Percentiles rank a stretch among this genome's conserved stretches.
Conservation (phyloP, 2,797 vertebrate genomes). For the Distichodus sexfasciatus region DNA sequence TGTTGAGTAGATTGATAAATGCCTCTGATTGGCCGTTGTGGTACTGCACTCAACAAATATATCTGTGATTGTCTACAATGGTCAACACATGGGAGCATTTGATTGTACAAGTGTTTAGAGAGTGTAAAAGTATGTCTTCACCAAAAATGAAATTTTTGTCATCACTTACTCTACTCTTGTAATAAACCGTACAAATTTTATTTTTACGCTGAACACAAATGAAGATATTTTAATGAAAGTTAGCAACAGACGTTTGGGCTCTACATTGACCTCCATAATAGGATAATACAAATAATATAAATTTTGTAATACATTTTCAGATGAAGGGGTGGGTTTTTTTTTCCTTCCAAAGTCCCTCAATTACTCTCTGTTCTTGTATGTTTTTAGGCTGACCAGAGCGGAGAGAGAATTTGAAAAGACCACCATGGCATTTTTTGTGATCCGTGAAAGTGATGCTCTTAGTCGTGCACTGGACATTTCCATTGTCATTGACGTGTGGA, state of each 20-base stretch:
- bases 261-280: neutral
- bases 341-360: neutral
- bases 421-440: constrained; percentile 15
- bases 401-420: constrained; percentile 12
- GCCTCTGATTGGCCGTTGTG: constrained; percentile 12
- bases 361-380: constrained; percentile 2
- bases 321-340: neutral
- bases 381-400: constrained; percentile 19
- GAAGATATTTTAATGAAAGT: constrained; percentile 26
- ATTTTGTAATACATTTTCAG: neutral
- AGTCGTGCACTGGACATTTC: constrained; percentile 8
- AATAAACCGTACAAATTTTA: neutral
- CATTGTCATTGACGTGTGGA: constrained; percentile 7
- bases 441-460: constrained; percentile 15
- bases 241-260: constrained; percentile 5
- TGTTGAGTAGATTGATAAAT: constrained; percentile 15
- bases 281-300: neutral
- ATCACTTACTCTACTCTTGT: too few species aligned
- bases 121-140: neutral
- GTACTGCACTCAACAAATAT: constrained; percentile 25
- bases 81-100: constrained; percentile 8
- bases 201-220: neutral
- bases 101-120: neutral
- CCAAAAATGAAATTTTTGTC: constrained; percentile 18
- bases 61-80: constrained; percentile 13